A percentile compares a stretch with the other conserved stretches of the same genome.
Evolutionary conservation across 2,888 invertebrate genomes (phyloP).

Genomic region (Junonia oenone): DNA sequence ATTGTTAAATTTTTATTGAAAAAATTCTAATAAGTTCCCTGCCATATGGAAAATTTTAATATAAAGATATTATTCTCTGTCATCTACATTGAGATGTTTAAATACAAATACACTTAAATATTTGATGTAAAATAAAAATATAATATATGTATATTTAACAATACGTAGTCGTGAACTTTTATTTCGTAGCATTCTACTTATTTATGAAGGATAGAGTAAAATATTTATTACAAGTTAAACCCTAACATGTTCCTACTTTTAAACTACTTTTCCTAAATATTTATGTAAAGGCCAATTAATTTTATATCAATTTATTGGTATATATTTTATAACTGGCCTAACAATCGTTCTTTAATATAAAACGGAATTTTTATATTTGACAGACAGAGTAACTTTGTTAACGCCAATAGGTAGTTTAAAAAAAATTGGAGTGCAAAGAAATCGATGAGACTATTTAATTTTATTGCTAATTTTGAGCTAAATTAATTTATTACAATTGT

Average conservation of each 20-base stretch:
- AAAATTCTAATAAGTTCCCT: slow-evolving; percentile 69
- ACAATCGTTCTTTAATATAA: too few species aligned
- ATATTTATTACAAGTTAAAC: background rate
- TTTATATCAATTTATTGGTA: too few species aligned
- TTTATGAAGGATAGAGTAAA: background rate
- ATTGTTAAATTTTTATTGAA: slow-evolving; percentile 70
- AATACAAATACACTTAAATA: slow-evolving; percentile 54
- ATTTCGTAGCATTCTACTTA: background rate
- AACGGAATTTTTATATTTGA: too few species aligned
- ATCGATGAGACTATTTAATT: background rate
- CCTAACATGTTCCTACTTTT: background rate
- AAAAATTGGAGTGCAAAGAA: background rate
- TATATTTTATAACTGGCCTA: too few species aligned
- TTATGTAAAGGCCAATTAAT: background rate
- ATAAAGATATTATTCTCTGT: slow-evolving; percentile 53
- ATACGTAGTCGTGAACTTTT: slow-evolving; percentile 17
- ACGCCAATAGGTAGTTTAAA: background rate
- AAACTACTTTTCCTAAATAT: background rate
- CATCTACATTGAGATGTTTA: slow-evolving; percentile 54
- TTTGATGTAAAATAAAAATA: slow-evolving; percentile 63
- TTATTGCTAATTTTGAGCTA: background rate
- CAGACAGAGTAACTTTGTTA: too few species aligned
- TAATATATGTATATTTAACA: slow-evolving; percentile 29
- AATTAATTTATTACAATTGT: background rate
- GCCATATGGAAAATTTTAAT: slow-evolving; percentile 58